Percentiles rank a stretch among this genome's conserved stretches.
These are phyloP conservation scores for Emys orbicularis DNA, from an alignment of 2,797 vertebrate genomes.

Conservation along the genomic window DNA sequence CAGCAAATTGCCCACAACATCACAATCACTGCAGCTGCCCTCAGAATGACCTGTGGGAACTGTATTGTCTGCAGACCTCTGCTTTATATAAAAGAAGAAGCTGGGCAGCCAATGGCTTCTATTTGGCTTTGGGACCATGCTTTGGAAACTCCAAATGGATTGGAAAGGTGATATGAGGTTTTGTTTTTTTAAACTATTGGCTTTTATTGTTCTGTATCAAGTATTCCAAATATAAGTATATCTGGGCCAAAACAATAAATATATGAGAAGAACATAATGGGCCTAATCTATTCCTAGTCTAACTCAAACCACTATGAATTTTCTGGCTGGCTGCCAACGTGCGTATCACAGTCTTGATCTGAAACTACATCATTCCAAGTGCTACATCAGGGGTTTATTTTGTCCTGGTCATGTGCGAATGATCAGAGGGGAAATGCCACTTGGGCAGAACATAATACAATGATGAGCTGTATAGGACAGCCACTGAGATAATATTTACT, in stretches of 20 bases:
- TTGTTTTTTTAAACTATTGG: neutral
- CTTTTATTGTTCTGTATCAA: neutral
- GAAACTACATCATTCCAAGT: neutral
- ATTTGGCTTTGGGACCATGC: neutral
- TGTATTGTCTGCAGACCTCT: neutral
- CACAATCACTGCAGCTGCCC: neutral
- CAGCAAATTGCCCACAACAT: neutral
- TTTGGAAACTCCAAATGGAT: neutral
- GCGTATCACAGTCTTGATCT: neutral
- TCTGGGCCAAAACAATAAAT: neutral
- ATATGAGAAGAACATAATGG: neutral
- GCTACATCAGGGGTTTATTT: rapidly evolving
- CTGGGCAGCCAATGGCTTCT: neutral
- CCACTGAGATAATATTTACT: conserved; percentile 7
- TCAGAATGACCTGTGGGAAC: neutral
- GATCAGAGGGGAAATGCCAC: conserved; percentile 15
- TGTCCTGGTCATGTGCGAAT: neutral
- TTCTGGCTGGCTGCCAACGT: neutral
- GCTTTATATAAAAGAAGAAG: neutral
- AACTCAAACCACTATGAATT: neutral
- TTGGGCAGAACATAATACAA: neutral
- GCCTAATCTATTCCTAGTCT: neutral
- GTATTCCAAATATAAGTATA: neutral
- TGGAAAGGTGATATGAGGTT: neutral
- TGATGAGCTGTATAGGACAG: conserved; percentile 41